Evolutionary conservation across 1,140 invertebrate genomes (phyloP).

Genomic region (Orius laevigatus): DNA sequence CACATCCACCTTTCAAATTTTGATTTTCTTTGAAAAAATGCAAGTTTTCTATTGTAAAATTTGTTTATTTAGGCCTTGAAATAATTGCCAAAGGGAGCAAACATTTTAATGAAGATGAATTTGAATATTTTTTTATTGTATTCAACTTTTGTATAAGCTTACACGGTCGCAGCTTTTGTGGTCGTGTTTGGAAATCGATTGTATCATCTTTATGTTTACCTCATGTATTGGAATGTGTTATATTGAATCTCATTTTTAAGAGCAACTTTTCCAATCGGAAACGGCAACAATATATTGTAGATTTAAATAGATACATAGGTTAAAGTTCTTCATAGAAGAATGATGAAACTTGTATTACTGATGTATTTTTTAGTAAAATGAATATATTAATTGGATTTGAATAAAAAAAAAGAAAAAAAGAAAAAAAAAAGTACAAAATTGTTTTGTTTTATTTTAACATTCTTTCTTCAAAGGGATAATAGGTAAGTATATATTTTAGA

Average conservation of each 20-base stretch:
- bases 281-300: slow-evolving; percentile 7
- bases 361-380: slow-evolving; percentile 10
- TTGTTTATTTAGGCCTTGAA: no score
- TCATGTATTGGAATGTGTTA: neutral
- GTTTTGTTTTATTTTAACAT: no score
- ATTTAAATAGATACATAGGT: neutral
- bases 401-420: no score
- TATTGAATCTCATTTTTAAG: slow-evolving; percentile 6
- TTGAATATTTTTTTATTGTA: slow-evolving; percentile 5
- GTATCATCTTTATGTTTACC: neutral
- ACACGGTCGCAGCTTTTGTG: no score
- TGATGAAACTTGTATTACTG: slow-evolving; percentile 9
- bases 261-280: neutral
- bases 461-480: no score
- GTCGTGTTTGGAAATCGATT: neutral
- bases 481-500: no score
- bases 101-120: neutral
- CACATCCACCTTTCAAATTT: no score
- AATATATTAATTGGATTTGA: slow-evolving; percentile 10
- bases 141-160: no score
- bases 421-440: no score
- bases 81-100: slow-evolving; percentile 5
- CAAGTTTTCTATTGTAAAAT: no score
- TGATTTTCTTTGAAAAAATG: no score
- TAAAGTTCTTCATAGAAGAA: slow-evolving; percentile 6